Conservation (phyloP, 53 echinoderm and acorn worm species). For the Paracentrotus lividus region DNA sequence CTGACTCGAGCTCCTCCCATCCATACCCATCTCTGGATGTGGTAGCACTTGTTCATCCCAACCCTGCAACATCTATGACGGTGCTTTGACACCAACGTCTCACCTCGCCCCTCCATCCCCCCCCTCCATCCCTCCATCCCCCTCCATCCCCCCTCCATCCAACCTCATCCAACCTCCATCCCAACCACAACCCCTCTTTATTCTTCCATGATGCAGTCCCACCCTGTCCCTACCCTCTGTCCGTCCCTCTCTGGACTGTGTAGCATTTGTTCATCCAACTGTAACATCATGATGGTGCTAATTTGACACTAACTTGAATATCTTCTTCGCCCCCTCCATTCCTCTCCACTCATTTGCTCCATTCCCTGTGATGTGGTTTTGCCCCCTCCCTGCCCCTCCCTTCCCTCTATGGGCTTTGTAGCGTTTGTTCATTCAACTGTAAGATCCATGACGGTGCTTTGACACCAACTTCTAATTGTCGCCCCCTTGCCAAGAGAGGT, state of each 20-base stretch:
- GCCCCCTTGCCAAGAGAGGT: neutral
- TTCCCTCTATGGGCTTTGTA: neutral
- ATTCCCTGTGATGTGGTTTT: neutral
- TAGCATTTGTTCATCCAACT: neutral
- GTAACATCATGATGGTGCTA: neutral
- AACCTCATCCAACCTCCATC: neutral
- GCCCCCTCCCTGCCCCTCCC: neutral
- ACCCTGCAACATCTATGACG: too few relatives aligned
- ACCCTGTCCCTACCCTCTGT: neutral
- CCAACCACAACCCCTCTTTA: neutral
- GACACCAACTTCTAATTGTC: constrained; percentile 13
- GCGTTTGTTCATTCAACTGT: neutral
- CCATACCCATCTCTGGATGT: neutral
- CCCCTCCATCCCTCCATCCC: neutral
- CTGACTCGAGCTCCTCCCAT: neutral
- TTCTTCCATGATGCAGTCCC: neutral
- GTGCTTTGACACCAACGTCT: too few relatives aligned
- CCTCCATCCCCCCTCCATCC: neutral
- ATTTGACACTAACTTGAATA: constrained; percentile 8
- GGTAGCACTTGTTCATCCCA: too few relatives aligned
- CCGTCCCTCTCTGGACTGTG: neutral
- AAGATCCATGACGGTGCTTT: neutral
- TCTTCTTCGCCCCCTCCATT: neutral
- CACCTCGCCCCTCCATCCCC: neutral
- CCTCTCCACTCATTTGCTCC: neutral